These are phyloP conservation scores for Akabosia matsudoensis DNA, from an alignment of 1,140 invertebrate genomes.

Conservation along the genomic window DNA sequence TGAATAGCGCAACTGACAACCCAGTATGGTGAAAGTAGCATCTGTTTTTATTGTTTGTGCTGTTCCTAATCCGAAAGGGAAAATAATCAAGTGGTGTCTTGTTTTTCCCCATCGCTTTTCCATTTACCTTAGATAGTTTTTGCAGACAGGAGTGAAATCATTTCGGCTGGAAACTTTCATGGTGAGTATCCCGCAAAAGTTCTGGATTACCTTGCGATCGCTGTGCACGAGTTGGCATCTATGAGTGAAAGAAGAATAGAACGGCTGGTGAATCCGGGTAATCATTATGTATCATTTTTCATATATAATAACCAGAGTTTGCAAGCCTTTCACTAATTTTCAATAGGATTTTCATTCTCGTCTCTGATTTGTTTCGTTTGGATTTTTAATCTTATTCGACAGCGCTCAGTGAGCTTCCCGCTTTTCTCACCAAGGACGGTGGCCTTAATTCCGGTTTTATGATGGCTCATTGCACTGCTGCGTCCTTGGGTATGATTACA, in stretches of 20 bases:
- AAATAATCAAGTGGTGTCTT: not conserved
- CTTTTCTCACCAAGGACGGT: constrained; percentile 67
- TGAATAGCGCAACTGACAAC: constrained; percentile 73
- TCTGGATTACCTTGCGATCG: constrained; percentile 70
- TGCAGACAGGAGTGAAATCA: constrained; percentile 65
- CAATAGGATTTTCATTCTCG: not conserved
- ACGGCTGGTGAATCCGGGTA: constrained; percentile 67
- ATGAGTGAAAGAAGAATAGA: constrained; percentile 71
- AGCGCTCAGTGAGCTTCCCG: constrained; percentile 66
- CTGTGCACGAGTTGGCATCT: constrained; percentile 67
- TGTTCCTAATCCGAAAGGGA: not conserved
- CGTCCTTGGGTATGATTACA: constrained; percentile 63
- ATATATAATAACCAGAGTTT: no score
- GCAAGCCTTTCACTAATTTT: constrained; percentile 6
- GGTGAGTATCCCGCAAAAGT: constrained; percentile 75
- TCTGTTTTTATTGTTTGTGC: no score
- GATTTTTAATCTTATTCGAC: constrained; percentile 37
- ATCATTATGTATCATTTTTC: no score
- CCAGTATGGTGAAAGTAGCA: constrained; percentile 57
- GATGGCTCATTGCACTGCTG: constrained; percentile 72
- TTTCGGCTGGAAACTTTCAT: constrained; percentile 69
- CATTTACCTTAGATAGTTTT: constrained; percentile 60
- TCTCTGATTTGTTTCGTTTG: no score
- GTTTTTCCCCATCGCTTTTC: not conserved
- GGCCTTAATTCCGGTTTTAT: constrained; percentile 75